Evolutionary conservation across 1,140 invertebrate species (phyloP).

Genomic region (Triops cancriformis): DNA sequence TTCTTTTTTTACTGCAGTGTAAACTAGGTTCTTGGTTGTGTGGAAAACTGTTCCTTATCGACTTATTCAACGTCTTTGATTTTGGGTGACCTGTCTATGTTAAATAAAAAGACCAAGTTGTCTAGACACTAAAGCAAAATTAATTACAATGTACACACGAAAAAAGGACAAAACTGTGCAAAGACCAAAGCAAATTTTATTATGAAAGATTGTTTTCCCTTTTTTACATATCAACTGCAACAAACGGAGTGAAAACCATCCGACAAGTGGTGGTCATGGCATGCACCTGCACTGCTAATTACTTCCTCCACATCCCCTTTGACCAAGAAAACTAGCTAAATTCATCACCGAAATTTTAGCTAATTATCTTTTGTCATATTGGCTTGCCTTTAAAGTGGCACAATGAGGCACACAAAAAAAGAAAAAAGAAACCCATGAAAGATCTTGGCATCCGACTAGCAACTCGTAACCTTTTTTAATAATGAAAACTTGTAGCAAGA

Average conservation of each 20-base stretch:
- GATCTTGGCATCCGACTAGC: slow-evolving; percentile 12
- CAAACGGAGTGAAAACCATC: not conserved
- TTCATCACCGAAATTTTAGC: no score
- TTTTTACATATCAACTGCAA: not conserved
- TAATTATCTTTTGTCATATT: no score
- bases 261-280: not conserved
- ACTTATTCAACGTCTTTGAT: no score
- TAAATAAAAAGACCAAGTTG: no score
- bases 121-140: no score
- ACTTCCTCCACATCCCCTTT: not conserved
- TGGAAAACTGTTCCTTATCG: no score
- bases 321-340: not conserved
- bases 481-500: not conserved
- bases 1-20: no score
- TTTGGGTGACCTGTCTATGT: no score
- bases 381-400: no score
- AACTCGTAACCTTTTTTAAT: not conserved
- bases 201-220: not conserved
- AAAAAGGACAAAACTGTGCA: not conserved
- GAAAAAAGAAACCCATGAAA: not conserved
- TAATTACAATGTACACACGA: not conserved
- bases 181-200: slow-evolving; percentile 3
- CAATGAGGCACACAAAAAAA: not conserved
- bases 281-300: slow-evolving; percentile 13
- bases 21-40: no score